Percentiles rank a stretch among this genome's conserved stretches.
Conservation (phyloP, 2,797 vertebrate genomes). For the Onychomys torridus region DNA sequence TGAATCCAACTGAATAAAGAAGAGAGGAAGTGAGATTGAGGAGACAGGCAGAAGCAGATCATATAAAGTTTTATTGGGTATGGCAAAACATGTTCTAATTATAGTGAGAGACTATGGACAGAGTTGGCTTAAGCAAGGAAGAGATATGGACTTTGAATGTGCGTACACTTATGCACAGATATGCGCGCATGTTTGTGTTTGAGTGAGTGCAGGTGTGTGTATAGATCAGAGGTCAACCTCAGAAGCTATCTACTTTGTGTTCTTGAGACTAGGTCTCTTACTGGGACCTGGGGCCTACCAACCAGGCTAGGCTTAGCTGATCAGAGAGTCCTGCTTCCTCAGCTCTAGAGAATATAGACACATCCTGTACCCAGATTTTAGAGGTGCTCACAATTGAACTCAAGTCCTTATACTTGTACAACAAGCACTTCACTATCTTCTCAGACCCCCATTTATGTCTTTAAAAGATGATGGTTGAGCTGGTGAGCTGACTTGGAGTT, state of each 20-base stretch:
- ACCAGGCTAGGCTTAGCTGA: neutral
- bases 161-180: neutral
- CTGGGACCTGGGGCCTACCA: neutral
- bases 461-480: neutral
- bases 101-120: neutral
- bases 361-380: neutral
- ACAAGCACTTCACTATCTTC: neutral
- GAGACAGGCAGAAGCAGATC: neutral
- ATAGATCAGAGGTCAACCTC: neutral
- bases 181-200: neutral
- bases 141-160: neutral
- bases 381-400: neutral
- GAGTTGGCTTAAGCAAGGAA: slow-evolving; percentile 8
- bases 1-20: neutral
- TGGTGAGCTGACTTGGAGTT: neutral
- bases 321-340: neutral
- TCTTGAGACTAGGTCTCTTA: neutral
- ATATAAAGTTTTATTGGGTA: neutral
- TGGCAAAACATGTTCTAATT: neutral
- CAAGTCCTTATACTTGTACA: neutral
- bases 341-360: neutral
- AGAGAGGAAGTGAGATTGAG: neutral
- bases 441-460: neutral
- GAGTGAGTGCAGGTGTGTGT: neutral
- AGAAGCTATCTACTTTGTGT: neutral